Evolutionary conservation across 2,888 invertebrate genomes (phyloP), one percentile per base, ranked within the genome.

Genomic region (Pyrochroa serraticornis): DNA sequence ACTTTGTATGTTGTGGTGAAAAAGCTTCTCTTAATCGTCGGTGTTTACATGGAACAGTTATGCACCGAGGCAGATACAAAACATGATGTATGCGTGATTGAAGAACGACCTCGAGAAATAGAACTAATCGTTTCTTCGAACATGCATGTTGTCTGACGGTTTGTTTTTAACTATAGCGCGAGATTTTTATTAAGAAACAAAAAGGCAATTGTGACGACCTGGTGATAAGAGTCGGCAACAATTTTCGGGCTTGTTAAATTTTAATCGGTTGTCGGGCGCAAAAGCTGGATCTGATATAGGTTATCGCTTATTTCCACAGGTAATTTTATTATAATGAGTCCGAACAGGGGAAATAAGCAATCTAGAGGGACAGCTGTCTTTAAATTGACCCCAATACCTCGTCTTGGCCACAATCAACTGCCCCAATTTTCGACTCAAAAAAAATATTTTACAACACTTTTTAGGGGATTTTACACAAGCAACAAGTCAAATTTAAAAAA

Each of bases 51-150:
- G 5, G 5, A 5, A 22, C 22, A 22, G 22, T 22, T 30, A 41
- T 41, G 41, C 41, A 41, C 38, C 10, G 38, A 38, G 14, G 30
- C 31, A 41, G 41, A 41, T 41, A 41, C 22, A 39, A 50, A 57
- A 36, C 42, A 55, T 34, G 38, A 42, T 45, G 42, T 42, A 58
- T 63, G 70, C 69, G 67, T 69, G 69, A 68, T 69, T 62, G 61
- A 66, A 69, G 49, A 63, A 63, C 68, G 69, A 66, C 70, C 71
- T 70, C 69, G 68, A 65, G 62, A 68, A 61, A 62, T 64, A 52
- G 63, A 63, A 52, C 50, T 68, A 71, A 71, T 70, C 64, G 67
- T 68, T 71, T 70, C 70, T 67, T 58, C 63, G 70, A 70, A 71
- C 67, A 63, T 67, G 69, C 69, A 68, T 69, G 69, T 64, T 62